These are phyloP conservation scores for Spodoptera litura DNA, from an alignment of 1,140 invertebrate species.

Conservation along the genomic window DNA sequence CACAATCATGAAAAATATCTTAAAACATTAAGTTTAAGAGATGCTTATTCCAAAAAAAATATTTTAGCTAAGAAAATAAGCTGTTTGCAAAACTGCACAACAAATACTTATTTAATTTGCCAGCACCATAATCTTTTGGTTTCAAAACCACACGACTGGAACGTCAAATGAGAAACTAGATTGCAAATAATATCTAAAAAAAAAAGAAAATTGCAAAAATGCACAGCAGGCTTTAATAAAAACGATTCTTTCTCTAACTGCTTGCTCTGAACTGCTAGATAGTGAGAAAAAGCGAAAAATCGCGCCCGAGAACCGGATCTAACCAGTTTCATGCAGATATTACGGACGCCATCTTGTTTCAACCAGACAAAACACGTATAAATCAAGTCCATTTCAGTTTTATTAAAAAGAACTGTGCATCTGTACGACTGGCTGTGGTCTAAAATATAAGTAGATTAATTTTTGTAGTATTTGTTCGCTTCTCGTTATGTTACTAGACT, in stretches of 20 bases:
- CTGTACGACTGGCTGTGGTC: constrained; percentile 45
- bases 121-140: background rate
- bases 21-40: no score
- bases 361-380: constrained; percentile 62
- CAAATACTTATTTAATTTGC: background rate
- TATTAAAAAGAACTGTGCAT: constrained; percentile 59
- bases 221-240: constrained; percentile 43
- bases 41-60: no score
- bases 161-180: background rate
- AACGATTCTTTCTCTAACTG: constrained; percentile 43
- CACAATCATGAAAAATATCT: no score
- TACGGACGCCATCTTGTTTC: constrained; percentile 59
- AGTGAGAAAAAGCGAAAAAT: constrained; percentile 58
- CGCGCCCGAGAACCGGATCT: constrained; percentile 49
- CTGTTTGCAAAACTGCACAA: background rate
- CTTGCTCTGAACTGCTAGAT: constrained; percentile 49
- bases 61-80: background rate
- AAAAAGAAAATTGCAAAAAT: constrained; percentile 1
- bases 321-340: constrained; percentile 60
- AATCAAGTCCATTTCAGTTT: constrained; percentile 60
- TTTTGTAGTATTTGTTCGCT: constrained; percentile 15
- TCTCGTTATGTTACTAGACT: background rate
- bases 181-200: background rate
- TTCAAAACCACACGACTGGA: background rate
- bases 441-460: constrained; percentile 7